phyloP scores from a whole-genome alignment of 2,113 vertebrate species.

The Lynx canadensis region DNA sequence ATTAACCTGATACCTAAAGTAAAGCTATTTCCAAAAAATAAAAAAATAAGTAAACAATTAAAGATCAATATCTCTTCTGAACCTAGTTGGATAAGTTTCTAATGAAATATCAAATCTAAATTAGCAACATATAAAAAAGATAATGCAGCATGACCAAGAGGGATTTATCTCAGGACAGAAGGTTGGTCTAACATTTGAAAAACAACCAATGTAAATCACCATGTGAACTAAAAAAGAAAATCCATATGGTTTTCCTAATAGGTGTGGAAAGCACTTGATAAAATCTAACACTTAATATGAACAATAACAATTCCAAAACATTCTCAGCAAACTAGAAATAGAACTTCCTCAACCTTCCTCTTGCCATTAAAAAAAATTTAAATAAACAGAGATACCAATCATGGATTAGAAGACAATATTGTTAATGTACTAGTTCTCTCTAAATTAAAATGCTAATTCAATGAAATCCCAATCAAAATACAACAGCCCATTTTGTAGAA shows the following conservation, averaged over 20 bases:
- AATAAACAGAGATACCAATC: background rate
- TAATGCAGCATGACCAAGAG: background rate
- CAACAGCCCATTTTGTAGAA: background rate
- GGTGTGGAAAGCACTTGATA: background rate
- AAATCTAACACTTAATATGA: background rate
- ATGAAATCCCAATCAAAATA: background rate
- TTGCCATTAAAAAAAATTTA: background rate
- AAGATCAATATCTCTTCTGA: background rate
- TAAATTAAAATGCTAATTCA: background rate
- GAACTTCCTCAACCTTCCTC: background rate
- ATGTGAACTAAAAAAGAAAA: background rate
- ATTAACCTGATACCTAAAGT: background rate
- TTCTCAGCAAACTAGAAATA: background rate
- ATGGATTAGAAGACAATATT: background rate
- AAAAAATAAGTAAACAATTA: background rate
- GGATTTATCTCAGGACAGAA: slow-evolving; percentile 18
- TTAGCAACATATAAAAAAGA: slow-evolving; percentile 19
- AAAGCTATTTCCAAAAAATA: slow-evolving; percentile 12
- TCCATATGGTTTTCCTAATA: background rate
- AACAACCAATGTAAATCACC: background rate
- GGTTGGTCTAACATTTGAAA: slow-evolving; percentile 15
- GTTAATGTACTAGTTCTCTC: background rate
- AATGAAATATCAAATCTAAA: background rate
- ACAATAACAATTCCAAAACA: background rate
- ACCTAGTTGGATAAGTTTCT: background rate